Percentiles rank a stretch among this genome's conserved stretches.
These are phyloP conservation scores for Caenorhabditis auriculariae DNA, from an alignment of 2,888 invertebrate genomes.

Conservation along the genomic window DNA sequence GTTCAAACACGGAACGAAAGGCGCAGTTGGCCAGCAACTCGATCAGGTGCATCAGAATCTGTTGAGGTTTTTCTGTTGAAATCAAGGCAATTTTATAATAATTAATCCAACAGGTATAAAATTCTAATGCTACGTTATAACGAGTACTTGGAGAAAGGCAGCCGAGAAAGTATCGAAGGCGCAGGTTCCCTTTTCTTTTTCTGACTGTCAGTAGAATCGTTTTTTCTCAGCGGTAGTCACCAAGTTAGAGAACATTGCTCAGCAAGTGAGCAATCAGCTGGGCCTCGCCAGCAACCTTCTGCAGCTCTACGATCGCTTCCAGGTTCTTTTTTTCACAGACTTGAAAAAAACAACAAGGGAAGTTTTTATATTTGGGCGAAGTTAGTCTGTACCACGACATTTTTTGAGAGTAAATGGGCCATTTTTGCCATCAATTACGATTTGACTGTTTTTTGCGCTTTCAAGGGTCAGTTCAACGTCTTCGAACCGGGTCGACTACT, in stretches of 20 bases:
- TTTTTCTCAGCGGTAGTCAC: too few species aligned
- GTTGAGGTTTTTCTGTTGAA: constrained; percentile 34
- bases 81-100: too few species aligned
- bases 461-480: constrained; percentile 53
- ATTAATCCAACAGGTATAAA: too few species aligned
- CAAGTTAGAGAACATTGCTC: constrained; percentile 45
- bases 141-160: constrained; percentile 32
- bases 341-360: neutral
- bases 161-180: constrained; percentile 28
- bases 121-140: constrained; percentile 54
- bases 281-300: constrained; percentile 45
- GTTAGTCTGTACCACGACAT: too few species aligned
- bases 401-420: constrained; percentile 2
- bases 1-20: constrained; percentile 40
- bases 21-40: constrained; percentile 47
- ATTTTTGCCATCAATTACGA: neutral
- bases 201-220: too few species aligned
- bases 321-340: constrained; percentile 19
- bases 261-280: constrained; percentile 49
- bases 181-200: constrained; percentile 18
- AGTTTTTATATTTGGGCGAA: neutral
- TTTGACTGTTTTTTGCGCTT: neutral
- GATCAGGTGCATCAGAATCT: constrained; percentile 55
- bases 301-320: constrained; percentile 47
- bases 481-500: constrained; percentile 49